phyloP scores from a whole-genome alignment of 2,113 vertebrate genomes.

The Callorhinus ursinus region DNA sequence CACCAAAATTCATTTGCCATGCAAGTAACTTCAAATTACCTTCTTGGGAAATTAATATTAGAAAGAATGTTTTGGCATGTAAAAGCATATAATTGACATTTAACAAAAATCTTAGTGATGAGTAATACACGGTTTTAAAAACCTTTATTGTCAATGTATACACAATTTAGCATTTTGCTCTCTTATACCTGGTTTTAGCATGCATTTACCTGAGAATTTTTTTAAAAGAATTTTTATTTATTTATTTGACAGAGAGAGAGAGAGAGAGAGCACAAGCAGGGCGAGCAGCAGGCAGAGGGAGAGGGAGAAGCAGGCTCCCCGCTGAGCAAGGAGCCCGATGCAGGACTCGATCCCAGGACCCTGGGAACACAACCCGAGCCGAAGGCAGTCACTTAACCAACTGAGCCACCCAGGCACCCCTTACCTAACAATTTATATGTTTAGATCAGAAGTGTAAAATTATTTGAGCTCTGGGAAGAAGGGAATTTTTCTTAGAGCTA shows the following conservation, averaged over 20 bases:
- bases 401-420: too few species aligned
- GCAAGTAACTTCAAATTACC: slow-evolving; percentile 82
- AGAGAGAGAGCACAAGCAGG: too few species aligned
- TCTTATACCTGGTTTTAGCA: background rate
- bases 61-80: slow-evolving; percentile 60
- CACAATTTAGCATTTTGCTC: background rate
- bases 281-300: too few species aligned
- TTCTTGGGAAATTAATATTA: slow-evolving; percentile 77
- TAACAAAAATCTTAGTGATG: slow-evolving; percentile 47
- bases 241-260: too few species aligned
- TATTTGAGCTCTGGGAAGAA: background rate
- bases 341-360: too few species aligned
- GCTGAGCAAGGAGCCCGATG: too few species aligned
- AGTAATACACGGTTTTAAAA: background rate
- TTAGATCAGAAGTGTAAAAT: background rate
- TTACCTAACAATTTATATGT: background rate
- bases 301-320: too few species aligned
- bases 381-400: too few species aligned
- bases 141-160: background rate
- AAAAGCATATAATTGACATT: slow-evolving; percentile 68
- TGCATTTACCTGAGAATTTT: background rate
- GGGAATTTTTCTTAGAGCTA: background rate
- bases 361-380: too few species aligned
- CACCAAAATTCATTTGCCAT: slow-evolving; percentile 80
- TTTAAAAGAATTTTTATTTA: background rate